A percentile compares a stretch with the other conserved stretches of the same genome.
phyloP scores from a whole-genome alignment of 2,797 vertebrate species.

The Zalophus californianus region DNA sequence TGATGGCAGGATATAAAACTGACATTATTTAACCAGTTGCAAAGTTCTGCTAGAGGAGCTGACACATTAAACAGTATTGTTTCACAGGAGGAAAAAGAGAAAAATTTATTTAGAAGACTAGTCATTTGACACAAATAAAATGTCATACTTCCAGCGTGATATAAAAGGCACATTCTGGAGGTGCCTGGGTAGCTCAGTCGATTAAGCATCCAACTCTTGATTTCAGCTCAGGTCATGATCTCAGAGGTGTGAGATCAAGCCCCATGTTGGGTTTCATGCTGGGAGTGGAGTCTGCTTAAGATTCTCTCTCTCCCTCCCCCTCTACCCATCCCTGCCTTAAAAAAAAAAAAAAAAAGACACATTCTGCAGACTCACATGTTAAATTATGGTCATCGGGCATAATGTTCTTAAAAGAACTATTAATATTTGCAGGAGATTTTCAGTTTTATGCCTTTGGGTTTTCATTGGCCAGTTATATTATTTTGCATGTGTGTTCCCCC shows the following conservation, averaged over 20 bases:
- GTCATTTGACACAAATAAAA: slow-evolving; percentile 50
- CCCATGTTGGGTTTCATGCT: not conserved
- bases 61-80: not conserved
- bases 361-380: not conserved
- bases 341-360: not conserved
- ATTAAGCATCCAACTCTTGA: not conserved
- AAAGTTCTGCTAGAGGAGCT: not conserved
- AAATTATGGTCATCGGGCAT: not conserved
- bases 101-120: slow-evolving; percentile 20
- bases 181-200: not conserved
- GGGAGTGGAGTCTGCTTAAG: not conserved
- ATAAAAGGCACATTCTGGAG: not conserved
- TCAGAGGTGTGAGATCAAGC: not conserved
- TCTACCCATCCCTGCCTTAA: not conserved
- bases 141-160: not conserved
- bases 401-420: not conserved
- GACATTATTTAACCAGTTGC: not conserved
- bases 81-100: not conserved
- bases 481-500: not conserved
- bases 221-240: not conserved
- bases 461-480: not conserved
- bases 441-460: not conserved
- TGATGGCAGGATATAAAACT: not conserved
- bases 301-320: not conserved
- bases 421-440: not conserved